A percentile compares a stretch with the other conserved stretches of the same genome.
Conservation (phyloP, 2,888 invertebrate species). For the Polia nebulosa region DNA sequence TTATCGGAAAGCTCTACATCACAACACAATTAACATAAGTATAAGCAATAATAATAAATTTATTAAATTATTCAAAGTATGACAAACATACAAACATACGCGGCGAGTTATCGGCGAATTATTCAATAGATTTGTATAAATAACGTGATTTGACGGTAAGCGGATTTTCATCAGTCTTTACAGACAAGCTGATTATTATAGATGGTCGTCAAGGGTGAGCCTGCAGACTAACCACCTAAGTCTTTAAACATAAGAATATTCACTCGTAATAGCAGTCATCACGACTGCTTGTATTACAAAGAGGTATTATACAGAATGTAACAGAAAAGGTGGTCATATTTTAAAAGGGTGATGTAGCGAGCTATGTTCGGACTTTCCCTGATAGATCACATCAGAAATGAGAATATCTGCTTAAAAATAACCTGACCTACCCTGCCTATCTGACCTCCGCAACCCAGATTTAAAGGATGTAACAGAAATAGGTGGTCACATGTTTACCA, state of each 20-base stretch:
- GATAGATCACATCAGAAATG: no score
- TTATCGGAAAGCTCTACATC: constrained; percentile 63
- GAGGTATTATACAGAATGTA: no score
- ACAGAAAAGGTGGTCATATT: no score
- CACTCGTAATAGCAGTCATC: no score
- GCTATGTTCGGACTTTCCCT: no score
- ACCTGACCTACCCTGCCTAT: no score
- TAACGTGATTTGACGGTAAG: constrained; percentile 54
- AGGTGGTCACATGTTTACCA: no score
- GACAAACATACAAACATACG: constrained; percentile 60
- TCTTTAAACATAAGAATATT: not conserved
- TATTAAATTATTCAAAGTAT: constrained; percentile 69
- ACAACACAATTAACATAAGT: constrained; percentile 71
- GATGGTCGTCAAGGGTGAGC: not conserved
- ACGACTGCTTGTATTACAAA: no score
- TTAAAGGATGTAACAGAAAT: no score
- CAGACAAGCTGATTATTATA: constrained; percentile 3
- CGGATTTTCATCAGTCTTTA: constrained; percentile 43
- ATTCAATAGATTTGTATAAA: constrained; percentile 66
- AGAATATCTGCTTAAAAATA: no score
- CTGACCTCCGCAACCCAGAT: no score
- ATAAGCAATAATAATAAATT: constrained; percentile 70
- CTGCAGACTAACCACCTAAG: not conserved
- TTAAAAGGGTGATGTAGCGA: no score
- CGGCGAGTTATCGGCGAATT: constrained; percentile 68